phyloP scores from a whole-genome alignment of 2,113 vertebrate species.

The Vulpes vulpes region DNA sequence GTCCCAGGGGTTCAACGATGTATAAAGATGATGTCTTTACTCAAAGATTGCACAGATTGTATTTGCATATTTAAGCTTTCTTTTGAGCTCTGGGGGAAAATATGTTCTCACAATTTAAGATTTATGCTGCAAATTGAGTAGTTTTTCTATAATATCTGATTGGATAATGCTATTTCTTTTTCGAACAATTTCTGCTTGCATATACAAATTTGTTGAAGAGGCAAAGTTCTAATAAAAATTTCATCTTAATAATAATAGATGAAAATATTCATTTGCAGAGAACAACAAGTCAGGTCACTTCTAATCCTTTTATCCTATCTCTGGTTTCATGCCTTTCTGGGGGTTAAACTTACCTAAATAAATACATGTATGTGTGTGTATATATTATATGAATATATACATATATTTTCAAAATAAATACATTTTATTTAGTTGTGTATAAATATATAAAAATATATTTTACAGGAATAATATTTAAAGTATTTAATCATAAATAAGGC shows the following conservation, averaged over 20 bases:
- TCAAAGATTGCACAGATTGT: background rate
- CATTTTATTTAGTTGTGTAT: too few species aligned
- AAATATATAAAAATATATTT: background rate
- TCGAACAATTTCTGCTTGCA: background rate
- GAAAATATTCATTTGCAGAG: background rate
- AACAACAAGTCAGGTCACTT: background rate
- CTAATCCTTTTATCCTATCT: background rate
- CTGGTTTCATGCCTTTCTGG: background rate
- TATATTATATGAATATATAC: background rate
- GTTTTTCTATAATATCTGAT: background rate
- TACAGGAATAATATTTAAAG: background rate
- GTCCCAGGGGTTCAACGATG: background rate
- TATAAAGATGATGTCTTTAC: background rate
- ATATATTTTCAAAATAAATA: background rate
- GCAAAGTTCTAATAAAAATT: background rate
- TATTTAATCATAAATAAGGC: background rate
- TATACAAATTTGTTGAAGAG: background rate
- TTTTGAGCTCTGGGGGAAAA: background rate
- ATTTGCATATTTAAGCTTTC: conserved; percentile 10
- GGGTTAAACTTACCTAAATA: background rate
- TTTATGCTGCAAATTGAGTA: background rate
- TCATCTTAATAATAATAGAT: background rate
- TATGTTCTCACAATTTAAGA: background rate
- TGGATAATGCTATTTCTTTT: background rate
- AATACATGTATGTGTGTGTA: background rate